Base-by-base conservation (phyloP, 2,113 vertebrate genomes). In the Sylvilagus bachmani region DNA sequence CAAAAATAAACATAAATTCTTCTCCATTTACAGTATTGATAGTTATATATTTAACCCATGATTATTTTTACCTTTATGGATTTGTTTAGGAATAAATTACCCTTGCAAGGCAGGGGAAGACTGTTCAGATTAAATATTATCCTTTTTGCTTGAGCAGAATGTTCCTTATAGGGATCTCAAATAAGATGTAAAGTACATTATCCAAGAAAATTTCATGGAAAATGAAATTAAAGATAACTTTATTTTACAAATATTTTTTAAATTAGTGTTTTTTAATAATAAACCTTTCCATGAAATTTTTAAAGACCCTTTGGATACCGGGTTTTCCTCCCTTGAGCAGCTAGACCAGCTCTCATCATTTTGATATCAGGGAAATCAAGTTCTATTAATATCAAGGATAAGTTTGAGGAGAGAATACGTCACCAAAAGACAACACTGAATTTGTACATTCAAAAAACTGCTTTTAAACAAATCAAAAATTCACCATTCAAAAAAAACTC, bases 401-500 rank as follows among this genome's bases (percentile, higher is more conserved):
- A 90, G 2, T 6, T 38, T 44, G 3, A 79, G 5, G 13, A 88
- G 69, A 87, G 79, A 91, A 55, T 36, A 89, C 64, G 12, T 77
- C 70, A 94, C 10, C 8, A 0, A 90, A 94, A 74, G n/a, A 69
- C 10, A 85, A 70, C 10, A 89, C 31, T 80, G 58, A 74, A 62
- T 84, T 70, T 77, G 73, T 51, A 8, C 55, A 58, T 17, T 58
- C 17, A 44, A 95, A 80, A 84, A 83, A 69, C 77, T 55, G 78
- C 11, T 83, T 73, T 66, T 49, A 66, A 87, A 85, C 25, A 94
- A 95, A 81, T 67, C 27, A 92, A 81, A 90, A 49, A 58, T 24
- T 88, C 10, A 73, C 25, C 51, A 58, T 24, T 58, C 71, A 83
- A 10, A 36, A 87, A 90, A 90, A 79, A 58, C 74, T 74, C 8